phyloP scores from a whole-genome alignment of 2,797 vertebrate species.

The Cryptoblepharus egeriae region DNA sequence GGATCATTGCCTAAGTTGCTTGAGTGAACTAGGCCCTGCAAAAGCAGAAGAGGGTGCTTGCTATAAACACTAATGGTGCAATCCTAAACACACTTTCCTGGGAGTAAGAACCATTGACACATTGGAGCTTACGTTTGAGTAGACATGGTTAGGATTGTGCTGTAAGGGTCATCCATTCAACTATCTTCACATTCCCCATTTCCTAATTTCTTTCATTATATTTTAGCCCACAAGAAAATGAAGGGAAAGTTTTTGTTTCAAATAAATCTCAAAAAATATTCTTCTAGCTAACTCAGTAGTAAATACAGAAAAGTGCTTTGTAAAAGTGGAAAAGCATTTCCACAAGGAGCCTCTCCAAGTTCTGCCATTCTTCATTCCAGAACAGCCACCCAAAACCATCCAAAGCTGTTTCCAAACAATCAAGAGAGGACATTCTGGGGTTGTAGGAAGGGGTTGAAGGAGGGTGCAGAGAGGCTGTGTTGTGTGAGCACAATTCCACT shows the following conservation, averaged over 20 bases:
- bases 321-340: not conserved
- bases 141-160: no score
- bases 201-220: not conserved
- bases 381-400: no score
- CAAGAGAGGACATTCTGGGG: no score
- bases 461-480: no score
- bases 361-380: not conserved
- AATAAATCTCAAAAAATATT: not conserved
- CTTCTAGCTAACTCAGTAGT: not conserved
- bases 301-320: not conserved
- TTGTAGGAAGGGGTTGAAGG: no score
- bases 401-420: no score
- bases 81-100: no score
- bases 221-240: not conserved
- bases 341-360: no score
- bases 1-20: not conserved
- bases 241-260: not conserved
- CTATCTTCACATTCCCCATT: no score
- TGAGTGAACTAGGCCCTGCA: not conserved
- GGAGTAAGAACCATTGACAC: no score
- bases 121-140: no score
- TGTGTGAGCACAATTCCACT: no score
- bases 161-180: not conserved
- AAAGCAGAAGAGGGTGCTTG: not conserved
- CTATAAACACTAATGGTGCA: not conserved